These are phyloP conservation scores for Uria aalge DNA, from an alignment of 2,113 vertebrate species.

Conservation along the genomic window DNA sequence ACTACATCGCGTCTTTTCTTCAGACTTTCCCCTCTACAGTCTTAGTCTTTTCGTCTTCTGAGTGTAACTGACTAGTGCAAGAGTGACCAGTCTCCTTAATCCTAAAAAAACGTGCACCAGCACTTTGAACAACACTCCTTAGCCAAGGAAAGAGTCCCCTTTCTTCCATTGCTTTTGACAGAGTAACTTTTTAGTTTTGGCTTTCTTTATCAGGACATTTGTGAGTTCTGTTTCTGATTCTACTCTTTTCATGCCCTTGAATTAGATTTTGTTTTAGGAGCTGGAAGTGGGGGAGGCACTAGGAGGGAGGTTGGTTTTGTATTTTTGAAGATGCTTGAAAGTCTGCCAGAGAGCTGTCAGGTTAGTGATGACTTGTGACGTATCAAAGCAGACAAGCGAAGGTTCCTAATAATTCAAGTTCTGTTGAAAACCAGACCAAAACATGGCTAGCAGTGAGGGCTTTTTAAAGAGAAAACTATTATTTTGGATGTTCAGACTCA, in stretches of 20 bases:
- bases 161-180: not conserved
- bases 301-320: not conserved
- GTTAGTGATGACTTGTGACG: not conserved
- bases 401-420: slow-evolving; percentile 8
- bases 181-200: not conserved
- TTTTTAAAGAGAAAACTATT: not conserved
- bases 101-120: not conserved
- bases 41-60: not conserved
- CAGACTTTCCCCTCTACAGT: not conserved
- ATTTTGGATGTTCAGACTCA: not conserved
- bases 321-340: slow-evolving; percentile 12
- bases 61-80: not conserved
- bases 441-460: not conserved
- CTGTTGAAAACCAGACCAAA: slow-evolving; percentile 16
- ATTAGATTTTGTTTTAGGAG: not conserved
- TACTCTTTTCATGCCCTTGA: not conserved
- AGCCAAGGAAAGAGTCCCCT: not conserved
- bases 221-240: not conserved
- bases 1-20: not conserved
- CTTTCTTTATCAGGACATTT: not conserved
- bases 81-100: not conserved
- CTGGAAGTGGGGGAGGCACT: not conserved
- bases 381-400: not conserved
- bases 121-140: not conserved
- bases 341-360: slow-evolving; percentile 25